A percentile compares a stretch with the other conserved stretches of the same genome.
Conservation (phyloP, 2,888 invertebrate species). For the Podotricha telesiphe region DNA sequence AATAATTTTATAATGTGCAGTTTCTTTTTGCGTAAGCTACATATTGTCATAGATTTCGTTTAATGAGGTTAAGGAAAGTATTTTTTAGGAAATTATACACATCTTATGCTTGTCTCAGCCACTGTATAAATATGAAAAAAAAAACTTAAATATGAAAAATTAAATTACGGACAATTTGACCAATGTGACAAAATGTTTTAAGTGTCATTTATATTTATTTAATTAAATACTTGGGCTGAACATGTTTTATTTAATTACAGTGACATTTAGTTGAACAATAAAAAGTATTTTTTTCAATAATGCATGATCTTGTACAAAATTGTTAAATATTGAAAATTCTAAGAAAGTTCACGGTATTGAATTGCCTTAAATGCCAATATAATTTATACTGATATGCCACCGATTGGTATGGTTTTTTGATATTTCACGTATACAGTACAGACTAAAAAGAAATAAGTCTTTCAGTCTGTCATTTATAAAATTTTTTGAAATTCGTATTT, state of each 20-base stretch:
- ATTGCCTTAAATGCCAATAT: not conserved
- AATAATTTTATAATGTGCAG: constrained; percentile 16
- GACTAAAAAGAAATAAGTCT: constrained; percentile 53
- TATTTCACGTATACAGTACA: constrained; percentile 63
- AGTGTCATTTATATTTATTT: not conserved
- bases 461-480: constrained; percentile 58
- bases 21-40: constrained; percentile 51
- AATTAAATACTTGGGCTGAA: not conserved
- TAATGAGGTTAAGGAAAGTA: constrained; percentile 36
- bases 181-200: not conserved
- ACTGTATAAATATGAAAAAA: constrained; percentile 9
- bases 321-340: not conserved
- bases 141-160: too few relatives aligned
- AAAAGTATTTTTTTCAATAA: not conserved
- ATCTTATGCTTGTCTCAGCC: constrained; percentile 43
- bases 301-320: not conserved
- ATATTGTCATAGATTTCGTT: constrained; percentile 65
- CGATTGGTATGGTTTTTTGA: constrained; percentile 41
- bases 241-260: not conserved
- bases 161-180: not conserved
- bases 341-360: not conserved
- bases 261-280: not conserved
- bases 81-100: constrained; percentile 26
- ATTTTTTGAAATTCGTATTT: constrained; percentile 41
- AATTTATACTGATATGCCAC: constrained; percentile 43